Evolutionary conservation across 2,113 vertebrate genomes (phyloP), one percentile per base, ranked within the genome.

Genomic region (Lutjanus erythropterus): DNA sequence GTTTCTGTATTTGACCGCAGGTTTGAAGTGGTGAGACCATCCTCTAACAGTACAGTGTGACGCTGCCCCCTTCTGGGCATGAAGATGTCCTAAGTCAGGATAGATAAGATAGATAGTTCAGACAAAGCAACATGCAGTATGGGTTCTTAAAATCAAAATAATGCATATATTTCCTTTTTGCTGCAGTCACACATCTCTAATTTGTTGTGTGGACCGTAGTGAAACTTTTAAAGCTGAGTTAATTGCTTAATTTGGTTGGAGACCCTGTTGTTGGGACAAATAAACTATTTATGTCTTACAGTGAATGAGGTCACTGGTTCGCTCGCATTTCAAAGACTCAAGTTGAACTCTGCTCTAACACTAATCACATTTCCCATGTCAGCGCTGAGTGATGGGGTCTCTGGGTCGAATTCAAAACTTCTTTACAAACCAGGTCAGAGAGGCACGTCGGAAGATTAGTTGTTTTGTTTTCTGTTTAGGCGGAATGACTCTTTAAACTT

Each of bases 61-160:
- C 84, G 76, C 88, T 89, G 91, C 93, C 93, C 90, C 90, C 94
- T 91, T 61, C 89, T 94, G 93, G 94, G 6, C 74, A 41, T 53
- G 46, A 75, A n/a, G 6, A 29, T 19, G 31, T 64, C 55, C 64
- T 44, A 29, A 71, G 64, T 64, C 31, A 65, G 47, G 29, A 61
- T 1, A 27, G 10, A 44, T 21, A 11, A 46, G 9, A 53, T 4
- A 6, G 2, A 44, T 10, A 12, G 9, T 35, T 75, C 6, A 60
- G 11, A 35, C 49, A 49, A 56, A 2, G 29, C 3, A 9, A 67
- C 33, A 49, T 9, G 7, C 50, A 76, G 2, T 52, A 33, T 19
- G 7, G n/a, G 14, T 46, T 42, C 16, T 46, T 39, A 33, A 41
- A 33, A 65, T 50, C 6, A 11, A 56, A 16, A n/a, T 1, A 55